Percentiles rank a stretch among this genome's conserved stretches.
phyloP scores from a whole-genome alignment of 2,888 invertebrate species.

The Caenorhabditis panamensis region DNA sequence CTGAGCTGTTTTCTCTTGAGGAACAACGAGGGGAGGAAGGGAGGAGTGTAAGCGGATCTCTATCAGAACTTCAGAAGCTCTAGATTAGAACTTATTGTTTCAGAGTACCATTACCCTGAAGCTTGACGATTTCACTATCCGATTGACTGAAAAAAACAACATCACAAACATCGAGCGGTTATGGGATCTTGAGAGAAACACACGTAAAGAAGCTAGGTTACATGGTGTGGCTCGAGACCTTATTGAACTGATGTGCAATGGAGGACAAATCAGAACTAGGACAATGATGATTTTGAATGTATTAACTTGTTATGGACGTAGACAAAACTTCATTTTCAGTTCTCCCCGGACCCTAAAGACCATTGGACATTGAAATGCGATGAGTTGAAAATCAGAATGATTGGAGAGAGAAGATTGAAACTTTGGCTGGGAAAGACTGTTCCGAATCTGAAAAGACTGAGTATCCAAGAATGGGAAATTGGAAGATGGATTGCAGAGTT shows the following conservation, averaged over 20 bases:
- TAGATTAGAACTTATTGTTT: background rate
- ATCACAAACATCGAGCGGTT: background rate
- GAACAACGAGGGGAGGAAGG: background rate
- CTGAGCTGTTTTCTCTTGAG: conserved; percentile 13
- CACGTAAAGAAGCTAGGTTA: background rate
- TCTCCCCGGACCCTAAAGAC: background rate
- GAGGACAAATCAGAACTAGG: conserved; percentile 1
- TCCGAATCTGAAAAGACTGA: conserved; percentile 16
- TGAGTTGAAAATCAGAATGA: conserved; percentile 16
- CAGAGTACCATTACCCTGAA: background rate
- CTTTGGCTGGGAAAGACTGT: conserved; percentile 23
- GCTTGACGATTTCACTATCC: background rate
- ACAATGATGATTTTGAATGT: conserved; percentile 21
- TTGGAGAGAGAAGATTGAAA: background rate
- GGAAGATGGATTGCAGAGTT: background rate
- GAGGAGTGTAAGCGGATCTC: background rate
- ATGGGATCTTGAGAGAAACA: background rate
- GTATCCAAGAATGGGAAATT: conserved; percentile 1
- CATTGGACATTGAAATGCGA: conserved; percentile 20
- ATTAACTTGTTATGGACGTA: no score
- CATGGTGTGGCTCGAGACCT: conserved; percentile 4
- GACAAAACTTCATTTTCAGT: no score
- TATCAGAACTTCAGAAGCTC: no score
- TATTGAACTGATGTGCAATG: background rate
- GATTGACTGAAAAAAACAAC: background rate